Conservation (phyloP, 2,888 invertebrate species). For the Monoplex corrugatus region DNA sequence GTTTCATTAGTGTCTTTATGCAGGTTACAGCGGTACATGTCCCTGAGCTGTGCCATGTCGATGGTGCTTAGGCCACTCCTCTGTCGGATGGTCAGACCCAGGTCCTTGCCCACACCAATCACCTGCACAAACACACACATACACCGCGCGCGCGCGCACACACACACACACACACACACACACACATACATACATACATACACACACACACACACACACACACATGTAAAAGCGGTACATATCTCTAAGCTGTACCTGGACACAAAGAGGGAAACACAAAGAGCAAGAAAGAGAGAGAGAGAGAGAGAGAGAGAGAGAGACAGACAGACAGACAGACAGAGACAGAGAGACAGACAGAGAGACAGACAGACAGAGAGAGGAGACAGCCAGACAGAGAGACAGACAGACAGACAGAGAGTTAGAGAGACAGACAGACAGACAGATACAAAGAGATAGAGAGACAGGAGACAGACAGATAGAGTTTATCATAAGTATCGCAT, state of each 20-base stretch:
- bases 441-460: too few species aligned
- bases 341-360: too few species aligned
- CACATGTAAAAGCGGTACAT: constrained; percentile 75
- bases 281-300: too few species aligned
- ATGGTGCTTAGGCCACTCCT: constrained; percentile 73
- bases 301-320: too few species aligned
- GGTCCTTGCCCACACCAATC: constrained; percentile 72
- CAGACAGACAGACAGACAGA: too few species aligned
- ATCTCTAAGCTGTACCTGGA: constrained; percentile 75
- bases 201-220: background rate
- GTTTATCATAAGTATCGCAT: too few species aligned
- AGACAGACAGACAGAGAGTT: background rate
- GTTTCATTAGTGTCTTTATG: constrained; percentile 56
- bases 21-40: background rate
- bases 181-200: background rate
- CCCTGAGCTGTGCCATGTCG: constrained; percentile 62
- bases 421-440: too few species aligned
- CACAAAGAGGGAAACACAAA: too few species aligned
- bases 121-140: constrained; percentile 62
- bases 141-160: background rate
- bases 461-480: too few species aligned
- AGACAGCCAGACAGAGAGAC: background rate
- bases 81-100: constrained; percentile 74
- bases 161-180: background rate
- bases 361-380: background rate